Evolutionary conservation across 1,140 invertebrate species (phyloP).

Genomic region (Dinoponera quadriceps): DNA sequence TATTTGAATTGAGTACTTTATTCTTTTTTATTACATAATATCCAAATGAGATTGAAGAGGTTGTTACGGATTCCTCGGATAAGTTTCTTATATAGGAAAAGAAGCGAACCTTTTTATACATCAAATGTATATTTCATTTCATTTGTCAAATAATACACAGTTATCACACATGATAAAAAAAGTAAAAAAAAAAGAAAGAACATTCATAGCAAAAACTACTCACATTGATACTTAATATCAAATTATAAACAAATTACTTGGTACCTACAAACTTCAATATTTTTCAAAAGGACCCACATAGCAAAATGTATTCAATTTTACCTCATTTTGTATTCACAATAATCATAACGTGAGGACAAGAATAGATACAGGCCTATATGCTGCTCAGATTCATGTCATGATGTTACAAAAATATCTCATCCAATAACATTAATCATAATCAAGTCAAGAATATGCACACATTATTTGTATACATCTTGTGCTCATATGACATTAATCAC

Average conservation of each 20-base stretch:
- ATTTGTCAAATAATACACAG: slow-evolving; percentile 44
- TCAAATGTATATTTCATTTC: slow-evolving; percentile 50
- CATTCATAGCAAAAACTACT: slow-evolving; percentile 39
- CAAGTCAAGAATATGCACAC: too few species aligned
- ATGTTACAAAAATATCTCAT: too few species aligned
- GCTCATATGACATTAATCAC: too few species aligned
- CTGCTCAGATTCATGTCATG: too few species aligned
- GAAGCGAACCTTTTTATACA: slow-evolving; percentile 18
- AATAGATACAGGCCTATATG: too few species aligned
- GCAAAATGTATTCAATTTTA: too few species aligned
- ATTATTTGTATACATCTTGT: too few species aligned
- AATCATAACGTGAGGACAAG: too few species aligned
- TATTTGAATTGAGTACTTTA: slow-evolving; percentile 1
- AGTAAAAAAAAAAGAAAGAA: slow-evolving; percentile 11
- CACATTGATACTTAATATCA: slow-evolving; percentile 11
- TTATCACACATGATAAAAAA: slow-evolving; percentile 51
- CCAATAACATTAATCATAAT: too few species aligned
- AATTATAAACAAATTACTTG: slow-evolving; percentile 3
- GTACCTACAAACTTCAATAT: background rate
- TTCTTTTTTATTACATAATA: background rate
- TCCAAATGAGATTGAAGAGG: background rate
- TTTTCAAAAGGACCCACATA: too few species aligned
- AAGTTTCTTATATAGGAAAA: background rate
- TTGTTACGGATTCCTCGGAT: background rate
- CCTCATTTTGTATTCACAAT: too few species aligned